phyloP scores from a whole-genome alignment of 2,113 vertebrate genomes.

The Oncorhynchus clarkii region DNA sequence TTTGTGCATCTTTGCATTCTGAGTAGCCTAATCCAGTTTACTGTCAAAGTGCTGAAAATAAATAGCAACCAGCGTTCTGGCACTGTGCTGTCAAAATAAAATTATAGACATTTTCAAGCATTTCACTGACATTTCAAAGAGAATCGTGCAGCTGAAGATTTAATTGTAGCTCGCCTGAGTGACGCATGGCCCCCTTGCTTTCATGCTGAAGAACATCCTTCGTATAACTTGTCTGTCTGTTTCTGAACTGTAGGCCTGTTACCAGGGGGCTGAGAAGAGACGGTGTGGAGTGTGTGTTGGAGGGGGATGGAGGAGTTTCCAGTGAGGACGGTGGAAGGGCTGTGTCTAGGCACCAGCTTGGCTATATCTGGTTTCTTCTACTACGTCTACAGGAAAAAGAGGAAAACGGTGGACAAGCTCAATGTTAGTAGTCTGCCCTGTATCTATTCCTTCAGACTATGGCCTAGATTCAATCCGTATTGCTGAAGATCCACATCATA shows the following conservation, averaged over 20 bases:
- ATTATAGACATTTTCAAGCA: not conserved
- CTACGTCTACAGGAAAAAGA: constrained; percentile 77
- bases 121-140: not conserved
- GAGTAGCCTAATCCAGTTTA: too few relatives aligned
- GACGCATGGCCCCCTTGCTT: not conserved
- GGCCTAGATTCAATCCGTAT: too few relatives aligned
- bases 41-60: not conserved
- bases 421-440: constrained; percentile 64
- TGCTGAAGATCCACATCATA: too few relatives aligned
- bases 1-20: too few relatives aligned
- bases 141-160: not conserved
- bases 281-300: not conserved
- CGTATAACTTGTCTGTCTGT: constrained; percentile 4
- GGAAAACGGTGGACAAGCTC: constrained; percentile 66
- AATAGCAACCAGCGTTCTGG: not conserved
- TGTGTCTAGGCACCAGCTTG: constrained; percentile 79
- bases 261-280: constrained; percentile 6
- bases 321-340: constrained; percentile 61
- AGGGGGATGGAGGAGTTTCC: constrained; percentile 69
- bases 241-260: constrained; percentile 15
- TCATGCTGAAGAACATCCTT: not conserved
- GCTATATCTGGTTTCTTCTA: constrained; percentile 80
- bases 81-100: not conserved
- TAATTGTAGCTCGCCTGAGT: constrained; percentile 5
- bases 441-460: not conserved